These are phyloP conservation scores for Triops longicaudatus DNA, from an alignment of 1,140 invertebrate genomes.

Conservation along the genomic window DNA sequence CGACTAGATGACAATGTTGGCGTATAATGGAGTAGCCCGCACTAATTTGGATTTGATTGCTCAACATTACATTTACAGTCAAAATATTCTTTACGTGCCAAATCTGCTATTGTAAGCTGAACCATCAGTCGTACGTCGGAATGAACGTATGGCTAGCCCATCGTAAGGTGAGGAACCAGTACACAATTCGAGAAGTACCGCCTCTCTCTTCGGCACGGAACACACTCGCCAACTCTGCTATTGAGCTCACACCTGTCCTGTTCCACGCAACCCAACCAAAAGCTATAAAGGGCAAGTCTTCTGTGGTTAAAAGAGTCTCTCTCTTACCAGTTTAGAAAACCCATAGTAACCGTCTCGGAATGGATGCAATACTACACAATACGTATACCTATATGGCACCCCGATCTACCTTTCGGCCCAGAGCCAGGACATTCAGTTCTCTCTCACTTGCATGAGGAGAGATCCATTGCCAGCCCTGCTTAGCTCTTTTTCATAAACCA, in stretches of 20 bases:
- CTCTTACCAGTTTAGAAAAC: not conserved
- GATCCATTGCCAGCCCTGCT: not conserved
- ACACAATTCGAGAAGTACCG: not conserved
- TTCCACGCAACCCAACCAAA: not conserved
- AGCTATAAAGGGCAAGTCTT: not conserved
- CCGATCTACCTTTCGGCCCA: not conserved
- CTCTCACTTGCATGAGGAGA: not conserved
- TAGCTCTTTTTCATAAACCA: not conserved
- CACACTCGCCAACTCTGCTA: conserved; percentile 10
- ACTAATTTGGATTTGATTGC: too few species aligned
- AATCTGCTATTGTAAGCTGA: too few species aligned
- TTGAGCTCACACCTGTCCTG: conserved; percentile 5
- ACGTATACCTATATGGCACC: conserved; percentile 3
- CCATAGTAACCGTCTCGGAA: not conserved
- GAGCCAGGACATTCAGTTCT: not conserved
- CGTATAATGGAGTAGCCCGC: too few species aligned
- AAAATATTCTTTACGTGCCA: too few species aligned
- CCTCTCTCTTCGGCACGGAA: not conserved
- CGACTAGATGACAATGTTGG: too few species aligned
- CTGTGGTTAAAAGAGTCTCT: not conserved
- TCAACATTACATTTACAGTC: too few species aligned
- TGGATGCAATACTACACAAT: not conserved
- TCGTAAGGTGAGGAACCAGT: too few species aligned
- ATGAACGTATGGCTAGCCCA: too few species aligned
- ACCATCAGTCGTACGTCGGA: too few species aligned